Conservation (phyloP, 2,888 invertebrate genomes). For the Microctonus aethiopoides region DNA sequence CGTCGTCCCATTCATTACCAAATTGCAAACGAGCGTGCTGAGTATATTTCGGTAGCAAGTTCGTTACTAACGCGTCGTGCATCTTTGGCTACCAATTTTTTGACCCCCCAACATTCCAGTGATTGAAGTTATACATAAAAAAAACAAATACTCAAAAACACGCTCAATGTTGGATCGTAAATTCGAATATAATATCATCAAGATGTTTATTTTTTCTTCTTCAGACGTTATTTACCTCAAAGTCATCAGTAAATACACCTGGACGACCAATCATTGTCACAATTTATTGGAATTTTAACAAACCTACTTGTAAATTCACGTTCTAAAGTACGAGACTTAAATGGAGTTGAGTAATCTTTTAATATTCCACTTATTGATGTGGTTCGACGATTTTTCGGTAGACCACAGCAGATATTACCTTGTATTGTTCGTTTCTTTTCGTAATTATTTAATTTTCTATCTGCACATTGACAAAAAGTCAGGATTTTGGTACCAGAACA, state of each 20-base stretch:
- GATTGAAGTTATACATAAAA: too few species aligned
- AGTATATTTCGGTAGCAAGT: slow-evolving; percentile 42
- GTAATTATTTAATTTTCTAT: neutral
- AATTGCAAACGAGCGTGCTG: slow-evolving; percentile 48
- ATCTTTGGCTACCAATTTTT: slow-evolving; percentile 31
- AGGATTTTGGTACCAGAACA: neutral
- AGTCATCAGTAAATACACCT: slow-evolving; percentile 9
- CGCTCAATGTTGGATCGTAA: too few species aligned
- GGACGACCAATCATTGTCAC: neutral
- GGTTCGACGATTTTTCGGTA: neutral
- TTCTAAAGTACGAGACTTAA: slow-evolving; percentile 43
- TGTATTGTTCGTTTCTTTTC: neutral
- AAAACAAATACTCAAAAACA: too few species aligned
- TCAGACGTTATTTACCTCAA: neutral
- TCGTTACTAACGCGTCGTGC: slow-evolving; percentile 41
- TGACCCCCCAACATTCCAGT: too few species aligned
- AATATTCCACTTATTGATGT: neutral
- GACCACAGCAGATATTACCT: neutral
- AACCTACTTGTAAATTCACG: slow-evolving; percentile 51
- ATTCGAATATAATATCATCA: too few species aligned
- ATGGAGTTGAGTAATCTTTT: slow-evolving; percentile 43
- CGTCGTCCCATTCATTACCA: slow-evolving; percentile 44
- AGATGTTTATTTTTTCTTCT: slow-evolving; percentile 13
- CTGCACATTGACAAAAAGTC: slow-evolving; percentile 24
- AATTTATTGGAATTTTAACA: slow-evolving; percentile 42